A percentile compares a stretch with the other conserved stretches of the same genome.
Evolutionary conservation across 1,140 invertebrate species (phyloP).

Genomic region (Microplitis demolitor): DNA sequence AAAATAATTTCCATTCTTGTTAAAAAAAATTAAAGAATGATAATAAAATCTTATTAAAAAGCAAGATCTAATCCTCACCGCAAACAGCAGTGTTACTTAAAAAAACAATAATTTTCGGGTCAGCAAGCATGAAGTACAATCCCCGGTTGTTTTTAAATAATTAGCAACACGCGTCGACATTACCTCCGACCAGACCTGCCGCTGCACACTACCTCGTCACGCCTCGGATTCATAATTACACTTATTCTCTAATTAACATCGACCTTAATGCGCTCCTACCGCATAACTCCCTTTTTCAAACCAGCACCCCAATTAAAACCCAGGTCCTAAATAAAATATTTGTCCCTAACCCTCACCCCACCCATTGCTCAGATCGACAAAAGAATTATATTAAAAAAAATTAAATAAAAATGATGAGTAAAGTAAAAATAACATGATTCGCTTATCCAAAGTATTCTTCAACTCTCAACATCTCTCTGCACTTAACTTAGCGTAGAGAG

Average conservation of each 20-base stretch:
- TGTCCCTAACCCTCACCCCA: too few species aligned
- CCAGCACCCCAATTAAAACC: not conserved
- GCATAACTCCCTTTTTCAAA: conserved; percentile 37
- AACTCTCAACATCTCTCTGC: not conserved
- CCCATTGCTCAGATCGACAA: too few species aligned
- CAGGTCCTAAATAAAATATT: not conserved
- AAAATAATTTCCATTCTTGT: too few species aligned
- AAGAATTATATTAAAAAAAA: too few species aligned
- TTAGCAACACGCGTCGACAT: conserved; percentile 20
- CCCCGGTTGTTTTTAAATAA: conserved; percentile 8
- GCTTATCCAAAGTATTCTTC: conserved; percentile 6
- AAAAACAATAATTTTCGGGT: conserved; percentile 19
- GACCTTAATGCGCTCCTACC: conserved; percentile 56
- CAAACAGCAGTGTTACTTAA: not conserved
- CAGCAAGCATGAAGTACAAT: conserved; percentile 17
- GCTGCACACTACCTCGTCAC: conserved; percentile 49
- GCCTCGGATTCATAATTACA: conserved; percentile 59
- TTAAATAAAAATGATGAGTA: too few species aligned
- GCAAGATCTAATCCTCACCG: too few species aligned
- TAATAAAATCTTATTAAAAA: too few species aligned
- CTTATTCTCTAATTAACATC: conserved; percentile 59
- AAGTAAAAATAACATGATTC: too few species aligned
- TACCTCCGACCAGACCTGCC: conserved; percentile 39
- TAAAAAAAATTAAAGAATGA: too few species aligned
- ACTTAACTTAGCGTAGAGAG: conserved; percentile 28